Base-by-base conservation (phyloP, 2,888 invertebrate genomes). In the Leucoptera coffeella region DNA sequence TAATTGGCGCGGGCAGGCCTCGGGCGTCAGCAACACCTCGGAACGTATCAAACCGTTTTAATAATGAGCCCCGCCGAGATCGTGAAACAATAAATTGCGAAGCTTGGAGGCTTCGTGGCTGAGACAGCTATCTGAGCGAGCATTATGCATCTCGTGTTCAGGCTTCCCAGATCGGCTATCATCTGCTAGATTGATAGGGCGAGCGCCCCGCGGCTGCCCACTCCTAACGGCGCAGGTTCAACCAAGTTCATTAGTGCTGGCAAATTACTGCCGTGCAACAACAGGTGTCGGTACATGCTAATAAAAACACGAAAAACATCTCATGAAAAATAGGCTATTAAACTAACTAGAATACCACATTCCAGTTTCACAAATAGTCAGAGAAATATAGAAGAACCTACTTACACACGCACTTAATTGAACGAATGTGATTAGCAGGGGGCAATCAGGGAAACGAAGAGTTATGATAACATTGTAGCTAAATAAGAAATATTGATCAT, bases 41-140 rank as follows among this genome's bases (percentile, higher is more conserved):
- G 44, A 53, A 62, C 61, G 61, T 62, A 65, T 61, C 67, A 62
- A 62, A 67, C 67, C 62, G 65, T 67, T 69, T 69, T 69, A 69
- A 69, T 69, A 69, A 69, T 67, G 65, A 69, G 61, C 62, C 51
- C 40, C 54, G 49, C 50, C 49, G 58, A 61, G 62, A 69, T 69
- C 69, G 67, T 69, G 69, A 67, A 69, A 69, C 69, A 65, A 69
- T 69, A 69, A 69, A 69, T 67, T 69, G 67, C 67, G 50, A 67
- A 57, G 60, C 69, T 69, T 52, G 55, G 54, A 69, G 69, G 69
- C 67, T 67, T 69, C 69, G 69, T 69, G 69, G 61, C 38, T 48
- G 51, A 65, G 67, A 65, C 65, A 62, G 67, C 62, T 62, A 69
- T 69, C 67, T 60, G 54, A 48, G 44, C 53, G 49, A 58, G 62